Evolutionary conservation across 2,113 vertebrate genomes (phyloP).

Genomic region (Xyliphius kryptos): DNA sequence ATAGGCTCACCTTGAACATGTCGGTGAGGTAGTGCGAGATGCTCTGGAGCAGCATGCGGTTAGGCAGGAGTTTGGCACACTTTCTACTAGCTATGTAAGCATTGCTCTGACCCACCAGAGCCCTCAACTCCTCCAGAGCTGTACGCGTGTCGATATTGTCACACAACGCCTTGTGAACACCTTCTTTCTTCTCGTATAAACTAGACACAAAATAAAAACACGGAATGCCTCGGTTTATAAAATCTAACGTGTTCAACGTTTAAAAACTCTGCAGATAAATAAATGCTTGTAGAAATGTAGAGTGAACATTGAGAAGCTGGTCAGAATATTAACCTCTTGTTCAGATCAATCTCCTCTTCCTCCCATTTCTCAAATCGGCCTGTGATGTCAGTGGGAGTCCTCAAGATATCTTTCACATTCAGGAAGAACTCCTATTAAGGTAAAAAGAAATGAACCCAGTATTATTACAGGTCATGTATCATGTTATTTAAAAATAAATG

Average conservation of each 20-base stretch:
- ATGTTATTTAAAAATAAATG: too few species aligned
- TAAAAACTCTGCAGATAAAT: too few species aligned
- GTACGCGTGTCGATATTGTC: constrained; percentile 89
- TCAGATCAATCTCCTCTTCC: constrained; percentile 73
- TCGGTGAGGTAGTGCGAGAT: constrained; percentile 77
- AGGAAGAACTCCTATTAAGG: constrained; percentile 86
- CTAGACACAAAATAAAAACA: constrained; percentile 52
- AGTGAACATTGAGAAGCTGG: too few species aligned
- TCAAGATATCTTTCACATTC: constrained; percentile 88
- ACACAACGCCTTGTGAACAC: constrained; percentile 81
- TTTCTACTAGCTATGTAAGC: constrained; percentile 83
- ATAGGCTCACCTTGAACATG: constrained; percentile 77
- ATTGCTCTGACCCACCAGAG: constrained; percentile 82
- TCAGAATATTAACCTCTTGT: constrained; percentile 69
- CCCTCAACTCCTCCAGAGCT: constrained; percentile 84
- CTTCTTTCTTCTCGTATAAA: constrained; percentile 75
- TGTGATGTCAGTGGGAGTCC: constrained; percentile 71
- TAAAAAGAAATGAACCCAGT: neutral
- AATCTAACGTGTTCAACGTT: too few species aligned
- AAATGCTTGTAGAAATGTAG: too few species aligned
- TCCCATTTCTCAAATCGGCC: constrained; percentile 91
- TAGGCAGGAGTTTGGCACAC: constrained; percentile 68
- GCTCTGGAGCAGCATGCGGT: constrained; percentile 73
- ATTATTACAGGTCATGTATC: too few species aligned
- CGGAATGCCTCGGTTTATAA: too few species aligned